A percentile compares a stretch with the other conserved stretches of the same genome.
phyloP scores from a whole-genome alignment of 1,140 invertebrate species.

The Adelges cooleyi region DNA sequence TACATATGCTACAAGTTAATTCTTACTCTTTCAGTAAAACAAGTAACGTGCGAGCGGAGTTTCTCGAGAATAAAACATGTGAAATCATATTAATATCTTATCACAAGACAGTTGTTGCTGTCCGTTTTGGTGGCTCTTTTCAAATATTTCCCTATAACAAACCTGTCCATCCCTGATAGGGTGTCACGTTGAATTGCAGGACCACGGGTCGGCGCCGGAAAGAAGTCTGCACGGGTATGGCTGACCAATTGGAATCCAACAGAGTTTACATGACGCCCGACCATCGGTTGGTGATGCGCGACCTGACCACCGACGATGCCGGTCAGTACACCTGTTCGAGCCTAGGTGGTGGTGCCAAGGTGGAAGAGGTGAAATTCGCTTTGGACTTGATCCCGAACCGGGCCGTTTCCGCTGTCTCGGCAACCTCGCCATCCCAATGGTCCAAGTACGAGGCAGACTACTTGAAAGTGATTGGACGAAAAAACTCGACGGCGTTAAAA shows the following conservation, averaged over 20 bases:
- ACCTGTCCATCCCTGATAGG: no score
- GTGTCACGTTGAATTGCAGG: no score
- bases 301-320: neutral
- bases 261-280: neutral
- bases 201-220: neutral
- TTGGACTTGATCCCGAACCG: neutral
- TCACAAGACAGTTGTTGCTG: no score
- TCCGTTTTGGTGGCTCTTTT: no score
- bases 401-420: neutral
- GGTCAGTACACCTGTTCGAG: neutral
- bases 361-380: neutral
- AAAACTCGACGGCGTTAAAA: no score
- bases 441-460: neutral
- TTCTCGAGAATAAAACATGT: no score
- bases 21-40: no score
- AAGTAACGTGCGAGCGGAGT: no score
- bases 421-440: neutral
- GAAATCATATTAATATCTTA: no score
- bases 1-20: no score
- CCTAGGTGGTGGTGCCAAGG: neutral
- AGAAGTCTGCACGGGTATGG: neutral
- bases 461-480: neutral
- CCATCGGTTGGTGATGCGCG: neutral
- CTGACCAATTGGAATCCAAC: neutral
- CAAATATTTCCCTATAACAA: no score